Conservation (phyloP, 2,797 vertebrate species). For the Fistularia commersonii region DNA sequence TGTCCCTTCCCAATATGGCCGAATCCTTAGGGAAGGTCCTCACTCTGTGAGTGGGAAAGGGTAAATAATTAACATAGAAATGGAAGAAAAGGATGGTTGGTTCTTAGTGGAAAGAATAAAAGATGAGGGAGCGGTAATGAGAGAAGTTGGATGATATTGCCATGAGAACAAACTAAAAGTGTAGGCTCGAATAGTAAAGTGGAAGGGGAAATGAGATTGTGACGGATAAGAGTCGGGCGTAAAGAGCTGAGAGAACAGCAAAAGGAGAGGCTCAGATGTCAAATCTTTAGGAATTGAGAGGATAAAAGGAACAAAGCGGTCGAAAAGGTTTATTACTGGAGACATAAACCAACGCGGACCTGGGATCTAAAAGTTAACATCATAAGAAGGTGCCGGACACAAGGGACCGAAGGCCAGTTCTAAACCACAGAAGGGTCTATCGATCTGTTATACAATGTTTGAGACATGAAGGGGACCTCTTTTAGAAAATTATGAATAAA, state of each 20-base stretch:
- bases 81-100: not conserved
- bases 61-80: conserved; percentile 4
- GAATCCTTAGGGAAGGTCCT: conserved; percentile 90
- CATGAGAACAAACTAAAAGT: conserved; percentile 46
- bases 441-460: too few relatives aligned
- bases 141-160: not conserved
- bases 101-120: not conserved
- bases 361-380: too few relatives aligned
- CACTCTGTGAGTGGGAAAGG: conserved; percentile 70
- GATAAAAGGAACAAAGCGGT: conserved; percentile 1
- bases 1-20: conserved; percentile 84
- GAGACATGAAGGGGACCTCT: too few relatives aligned
- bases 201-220: conserved; percentile 1
- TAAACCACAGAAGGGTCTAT: too few relatives aligned
- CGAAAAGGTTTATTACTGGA: too few relatives aligned
- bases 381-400: not conserved
- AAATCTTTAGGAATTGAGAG: not conserved
- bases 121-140: not conserved
- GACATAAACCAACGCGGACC: too few relatives aligned
- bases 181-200: not conserved
- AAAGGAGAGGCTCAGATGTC: conserved; percentile 9
- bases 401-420: too few relatives aligned
- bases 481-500: too few relatives aligned
- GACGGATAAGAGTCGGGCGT: conserved; percentile 9
- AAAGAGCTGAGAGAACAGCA: conserved; percentile 2